Evolutionary conservation across 2,888 invertebrate genomes (phyloP), one percentile per base, ranked within the genome.

Genomic region (Lasiommata megera): DNA sequence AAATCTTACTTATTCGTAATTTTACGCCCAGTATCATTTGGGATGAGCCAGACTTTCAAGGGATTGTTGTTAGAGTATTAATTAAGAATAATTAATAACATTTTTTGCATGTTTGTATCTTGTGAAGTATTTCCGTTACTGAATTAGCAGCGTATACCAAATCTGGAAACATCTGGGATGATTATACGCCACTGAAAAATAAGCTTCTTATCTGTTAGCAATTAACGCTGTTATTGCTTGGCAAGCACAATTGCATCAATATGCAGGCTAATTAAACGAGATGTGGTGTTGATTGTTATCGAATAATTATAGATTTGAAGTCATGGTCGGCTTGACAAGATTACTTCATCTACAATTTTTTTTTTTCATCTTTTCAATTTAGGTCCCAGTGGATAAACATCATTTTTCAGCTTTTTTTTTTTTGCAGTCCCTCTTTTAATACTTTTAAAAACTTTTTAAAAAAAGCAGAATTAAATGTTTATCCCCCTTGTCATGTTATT

Each of bases 221-320:
- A 29, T 46, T 31, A 46, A 16, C 9, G 6, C 11, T 16, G 8
- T 43, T 28, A 14, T 43, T n/a, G 28, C 12, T n/a, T 41, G 17
- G 23, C 23, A 23, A 23, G 3, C 17, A 18, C n/a, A n/a, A n/a
- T n/a, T n/a, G n/a, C n/a, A 18, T 18, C 1, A 18, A 18, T n/a
- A 28, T 44, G 14, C 14, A 6, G 16, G 16, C 11, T 8, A 46
- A 9, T 18, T 29, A 12, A 16, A 23, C 17, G 43, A 41, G 44
- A 46, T 43, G 14, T 28, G 16, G 29, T 8, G 12, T 14, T 53
- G n/a, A 43, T 43, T 1, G 36, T 16, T 31, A 44, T 14, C 14
- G 14, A 31, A 46, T 31, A 16, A 46, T 46, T 14, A 46, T 16
- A 46, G 16, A 46, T 46, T 31, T 6, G 43, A 43, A 46, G 46